A percentile compares a stretch with the other conserved stretches of the same genome.
Evolutionary conservation across 2,888 invertebrate species (phyloP).

Genomic region (Agonopterix arenella): DNA sequence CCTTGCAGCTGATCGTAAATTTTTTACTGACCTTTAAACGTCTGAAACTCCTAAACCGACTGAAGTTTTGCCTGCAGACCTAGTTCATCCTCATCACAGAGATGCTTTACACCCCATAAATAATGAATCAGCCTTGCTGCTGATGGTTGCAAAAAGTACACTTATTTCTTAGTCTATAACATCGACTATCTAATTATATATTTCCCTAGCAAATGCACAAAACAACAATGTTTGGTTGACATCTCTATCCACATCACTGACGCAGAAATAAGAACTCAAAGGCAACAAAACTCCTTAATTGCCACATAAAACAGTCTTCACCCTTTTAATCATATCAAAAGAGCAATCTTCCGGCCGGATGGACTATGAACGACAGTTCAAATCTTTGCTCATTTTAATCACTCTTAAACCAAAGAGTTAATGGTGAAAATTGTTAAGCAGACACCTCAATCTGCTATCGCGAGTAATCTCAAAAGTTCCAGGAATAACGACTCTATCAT

Average conservation of each 20-base stretch:
- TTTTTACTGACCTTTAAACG: too few species aligned
- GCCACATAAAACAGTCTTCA: conserved; percentile 71
- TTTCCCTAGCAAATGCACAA: too few species aligned
- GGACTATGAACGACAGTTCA: conserved; percentile 40
- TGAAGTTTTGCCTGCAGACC: too few species aligned
- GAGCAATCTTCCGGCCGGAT: conserved; percentile 72
- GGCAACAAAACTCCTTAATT: conserved; percentile 64
- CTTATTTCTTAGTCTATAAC: too few species aligned
- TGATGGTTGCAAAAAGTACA: too few species aligned
- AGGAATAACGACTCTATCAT: conserved; percentile 63
- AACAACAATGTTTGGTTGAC: background rate
- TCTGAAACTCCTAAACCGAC: too few species aligned
- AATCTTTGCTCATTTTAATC: conserved; percentile 20
- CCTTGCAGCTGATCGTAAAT: too few species aligned
- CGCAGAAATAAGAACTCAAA: conserved; percentile 43
- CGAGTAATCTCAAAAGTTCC: conserved; percentile 55
- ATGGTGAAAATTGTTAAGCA: conserved; percentile 26
- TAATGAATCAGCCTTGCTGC: too few species aligned
- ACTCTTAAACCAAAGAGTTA: conserved; percentile 25
- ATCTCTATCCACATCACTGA: background rate
- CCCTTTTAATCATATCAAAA: conserved; percentile 75
- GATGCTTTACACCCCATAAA: too few species aligned
- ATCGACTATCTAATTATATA: too few species aligned
- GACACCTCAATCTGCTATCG: conserved; percentile 28
- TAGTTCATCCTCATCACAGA: too few species aligned